These are phyloP conservation scores for Solenopsis invicta DNA, from an alignment of 1,140 invertebrate species.

Conservation along the genomic window DNA sequence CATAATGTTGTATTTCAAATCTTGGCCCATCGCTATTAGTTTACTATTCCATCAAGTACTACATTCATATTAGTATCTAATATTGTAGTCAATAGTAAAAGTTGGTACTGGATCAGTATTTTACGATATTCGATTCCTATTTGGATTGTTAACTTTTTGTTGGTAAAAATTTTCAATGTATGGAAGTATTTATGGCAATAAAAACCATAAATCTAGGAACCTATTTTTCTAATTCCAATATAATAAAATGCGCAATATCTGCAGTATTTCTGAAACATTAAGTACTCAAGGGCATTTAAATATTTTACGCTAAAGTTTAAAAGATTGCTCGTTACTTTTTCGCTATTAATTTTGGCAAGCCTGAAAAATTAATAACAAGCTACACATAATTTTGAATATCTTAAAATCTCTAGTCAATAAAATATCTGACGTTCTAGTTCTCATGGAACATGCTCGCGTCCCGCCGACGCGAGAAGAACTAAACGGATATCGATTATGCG, in stretches of 20 bases:
- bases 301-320: not conserved
- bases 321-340: not conserved
- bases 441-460: constrained; percentile 16
- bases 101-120: no score
- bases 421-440: not conserved
- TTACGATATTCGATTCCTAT: no score
- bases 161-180: not conserved
- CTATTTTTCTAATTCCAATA: not conserved
- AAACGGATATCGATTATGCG: constrained; percentile 75
- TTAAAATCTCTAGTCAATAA: not conserved
- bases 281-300: not conserved
- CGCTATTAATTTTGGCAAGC: not conserved
- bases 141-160: not conserved
- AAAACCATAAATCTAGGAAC: not conserved
- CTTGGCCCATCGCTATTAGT: no score
- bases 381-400: not conserved
- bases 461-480: constrained; percentile 40
- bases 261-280: not conserved
- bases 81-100: no score
- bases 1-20: no score
- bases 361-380: not conserved
- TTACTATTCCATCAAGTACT: no score
- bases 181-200: not conserved
- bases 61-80: no score
- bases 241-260: not conserved